phyloP scores from a whole-genome alignment of 2,888 invertebrate genomes.

The Parasteatoda lunata region DNA sequence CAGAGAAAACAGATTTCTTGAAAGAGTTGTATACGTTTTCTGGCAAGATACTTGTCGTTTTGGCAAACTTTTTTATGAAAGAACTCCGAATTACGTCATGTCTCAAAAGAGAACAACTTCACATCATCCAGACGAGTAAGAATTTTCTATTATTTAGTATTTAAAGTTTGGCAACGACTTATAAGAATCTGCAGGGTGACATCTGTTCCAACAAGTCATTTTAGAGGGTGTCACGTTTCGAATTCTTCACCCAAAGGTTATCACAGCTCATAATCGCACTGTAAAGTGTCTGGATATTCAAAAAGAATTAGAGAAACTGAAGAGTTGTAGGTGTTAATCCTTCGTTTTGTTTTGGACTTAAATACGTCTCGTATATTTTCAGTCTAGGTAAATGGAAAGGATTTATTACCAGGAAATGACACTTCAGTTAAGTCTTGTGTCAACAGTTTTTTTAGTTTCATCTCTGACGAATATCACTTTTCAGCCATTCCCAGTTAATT shows the following conservation, averaged over 20 bases:
- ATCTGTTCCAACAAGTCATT: slow-evolving; percentile 23
- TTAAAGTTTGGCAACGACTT: slow-evolving; percentile 21
- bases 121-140: slow-evolving; percentile 39
- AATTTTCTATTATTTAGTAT: slow-evolving; percentile 49
- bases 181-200: slow-evolving; percentile 16
- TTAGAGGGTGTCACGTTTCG: slow-evolving; percentile 17
- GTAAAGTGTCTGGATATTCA: background rate
- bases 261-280: slow-evolving; percentile 11
- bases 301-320: too few species aligned
- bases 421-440: too few species aligned
- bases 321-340: too few species aligned
- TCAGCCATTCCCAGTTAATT: too few species aligned
- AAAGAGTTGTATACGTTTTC: slow-evolving; percentile 28
- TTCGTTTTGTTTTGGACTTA: too few species aligned
- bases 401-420: too few species aligned
- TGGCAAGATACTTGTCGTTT: slow-evolving; percentile 25
- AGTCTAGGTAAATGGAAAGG: too few species aligned
- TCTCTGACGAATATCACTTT: too few species aligned
- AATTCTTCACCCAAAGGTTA: background rate
- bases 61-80: slow-evolving; percentile 49
- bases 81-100: slow-evolving; percentile 23
- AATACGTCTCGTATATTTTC: too few species aligned
- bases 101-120: slow-evolving; percentile 21
- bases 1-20: slow-evolving; percentile 16
- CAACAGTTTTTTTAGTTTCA: too few species aligned